Percentiles rank a stretch among this genome's conserved stretches.
These are phyloP conservation scores for Apotomis betuletana DNA, from an alignment of 2,888 invertebrate species.

Conservation along the genomic window DNA sequence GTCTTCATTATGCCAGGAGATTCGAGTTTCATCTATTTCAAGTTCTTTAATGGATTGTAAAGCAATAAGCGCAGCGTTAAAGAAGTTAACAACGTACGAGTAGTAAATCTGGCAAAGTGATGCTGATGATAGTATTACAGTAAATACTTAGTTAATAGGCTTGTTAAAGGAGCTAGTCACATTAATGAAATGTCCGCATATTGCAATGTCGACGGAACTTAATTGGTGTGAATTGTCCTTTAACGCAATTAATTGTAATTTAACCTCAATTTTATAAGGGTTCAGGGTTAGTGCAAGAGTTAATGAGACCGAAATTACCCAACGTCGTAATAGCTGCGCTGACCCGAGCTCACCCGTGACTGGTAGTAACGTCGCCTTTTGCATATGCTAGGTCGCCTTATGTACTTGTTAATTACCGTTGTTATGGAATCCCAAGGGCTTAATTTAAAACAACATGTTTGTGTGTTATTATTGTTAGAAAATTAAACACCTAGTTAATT, in stretches of 20 bases:
- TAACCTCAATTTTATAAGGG: constrained; percentile 72
- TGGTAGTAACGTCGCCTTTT: constrained; percentile 12
- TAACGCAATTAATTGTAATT: constrained; percentile 53
- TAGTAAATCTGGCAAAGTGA: constrained; percentile 40
- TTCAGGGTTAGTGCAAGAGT: constrained; percentile 56
- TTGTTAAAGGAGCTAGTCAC: constrained; percentile 44
- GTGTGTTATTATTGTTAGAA: too few species aligned
- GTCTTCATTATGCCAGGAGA: constrained; percentile 51
- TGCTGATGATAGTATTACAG: not conserved
- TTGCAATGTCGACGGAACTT: constrained; percentile 55
- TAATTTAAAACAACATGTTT: too few species aligned
- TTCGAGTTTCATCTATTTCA: constrained; percentile 45
- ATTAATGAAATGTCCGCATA: constrained; percentile 52
- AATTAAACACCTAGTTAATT: too few species aligned
- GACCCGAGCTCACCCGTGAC: constrained; percentile 30
- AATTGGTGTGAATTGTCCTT: constrained; percentile 66
- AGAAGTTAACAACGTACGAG: not conserved
- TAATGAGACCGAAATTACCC: constrained; percentile 48
- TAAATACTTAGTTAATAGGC: constrained; percentile 10
- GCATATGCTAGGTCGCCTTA: not conserved
- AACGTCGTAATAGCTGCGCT: constrained; percentile 28
- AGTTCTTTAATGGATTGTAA: constrained; percentile 30
- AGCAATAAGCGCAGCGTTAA: constrained; percentile 24
- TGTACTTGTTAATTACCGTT: too few species aligned
- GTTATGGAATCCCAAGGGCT: too few species aligned